These are phyloP conservation scores for Cynoglossus semilaevis DNA, from an alignment of 2,113 vertebrate species.

Conservation along the genomic window DNA sequence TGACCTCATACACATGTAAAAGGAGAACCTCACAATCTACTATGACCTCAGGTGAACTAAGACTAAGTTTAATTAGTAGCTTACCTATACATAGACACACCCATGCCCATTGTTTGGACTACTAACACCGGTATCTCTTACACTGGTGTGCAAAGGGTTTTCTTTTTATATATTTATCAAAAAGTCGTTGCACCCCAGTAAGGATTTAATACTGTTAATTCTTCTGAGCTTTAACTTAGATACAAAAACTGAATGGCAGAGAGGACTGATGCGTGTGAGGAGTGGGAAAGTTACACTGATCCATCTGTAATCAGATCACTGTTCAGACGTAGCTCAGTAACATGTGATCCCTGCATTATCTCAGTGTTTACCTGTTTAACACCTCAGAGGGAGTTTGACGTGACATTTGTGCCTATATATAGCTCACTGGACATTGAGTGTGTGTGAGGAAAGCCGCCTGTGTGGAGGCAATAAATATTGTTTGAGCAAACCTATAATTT, in stretches of 20 bases:
- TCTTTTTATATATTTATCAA: conserved; percentile 17
- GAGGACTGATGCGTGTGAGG: conserved; percentile 1
- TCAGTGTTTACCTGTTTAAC: conserved; percentile 33
- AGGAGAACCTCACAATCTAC: conserved; percentile 39
- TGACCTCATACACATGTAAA: conserved; percentile 56
- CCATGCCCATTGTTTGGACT: conserved; percentile 39
- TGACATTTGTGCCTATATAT: conserved; percentile 48
- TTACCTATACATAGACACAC: conserved; percentile 43
- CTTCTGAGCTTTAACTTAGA: not conserved
- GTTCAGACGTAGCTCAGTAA: conserved; percentile 36
- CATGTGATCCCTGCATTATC: conserved; percentile 27
- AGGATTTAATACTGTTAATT: not conserved
- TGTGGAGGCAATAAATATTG: conserved; percentile 18
- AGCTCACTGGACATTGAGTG: conserved; percentile 28
- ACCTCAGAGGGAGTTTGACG: conserved; percentile 26
- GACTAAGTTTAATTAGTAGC: conserved; percentile 61
- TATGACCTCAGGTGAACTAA: conserved; percentile 46
- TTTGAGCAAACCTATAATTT: not conserved
- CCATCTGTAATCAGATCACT: conserved; percentile 52
- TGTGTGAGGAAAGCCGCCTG: conserved; percentile 11
- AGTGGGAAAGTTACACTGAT: not conserved
- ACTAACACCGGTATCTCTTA: conserved; percentile 22
- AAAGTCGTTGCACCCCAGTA: not conserved
- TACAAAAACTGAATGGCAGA: not conserved
- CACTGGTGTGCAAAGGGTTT: conserved; percentile 28